phyloP scores from a whole-genome alignment of 2,797 vertebrate species.

The Takifugu rubripes region DNA sequence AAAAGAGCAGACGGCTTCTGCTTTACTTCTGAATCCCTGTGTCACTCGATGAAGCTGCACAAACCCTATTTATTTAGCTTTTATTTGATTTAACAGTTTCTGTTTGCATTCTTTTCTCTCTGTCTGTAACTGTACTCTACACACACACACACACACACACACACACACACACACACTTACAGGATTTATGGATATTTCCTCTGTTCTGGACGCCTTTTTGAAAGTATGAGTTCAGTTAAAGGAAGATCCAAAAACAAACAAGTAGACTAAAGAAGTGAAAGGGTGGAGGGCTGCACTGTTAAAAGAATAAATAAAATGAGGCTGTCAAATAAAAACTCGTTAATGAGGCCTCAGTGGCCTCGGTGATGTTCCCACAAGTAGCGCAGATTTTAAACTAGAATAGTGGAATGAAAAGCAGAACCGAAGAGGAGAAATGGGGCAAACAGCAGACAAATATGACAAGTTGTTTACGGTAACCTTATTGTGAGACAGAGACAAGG shows the following conservation, averaged over 20 bases:
- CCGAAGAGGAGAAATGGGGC: background rate
- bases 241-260: slow-evolving; percentile 22
- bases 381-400: slow-evolving; percentile 38
- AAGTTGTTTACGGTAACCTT: slow-evolving; percentile 33
- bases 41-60: background rate
- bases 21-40: background rate
- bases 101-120: background rate
- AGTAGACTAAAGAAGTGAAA: slow-evolving; percentile 11
- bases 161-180: no score
- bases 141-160: no score
- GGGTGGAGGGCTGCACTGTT: slow-evolving; percentile 1
- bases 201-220: slow-evolving; percentile 13
- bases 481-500: slow-evolving; percentile 22
- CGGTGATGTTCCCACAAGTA: slow-evolving; percentile 30
- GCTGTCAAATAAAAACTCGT: slow-evolving; percentile 23
- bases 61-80: slow-evolving; percentile 1
- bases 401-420: slow-evolving; percentile 5
- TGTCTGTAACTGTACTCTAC: background rate
- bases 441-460: slow-evolving; percentile 48
- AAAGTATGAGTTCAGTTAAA: slow-evolving; percentile 22
- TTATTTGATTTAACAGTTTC: background rate
- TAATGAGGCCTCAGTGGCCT: slow-evolving; percentile 15
- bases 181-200: slow-evolving; percentile 14
- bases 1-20: background rate
- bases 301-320: slow-evolving; percentile 32